These are phyloP conservation scores for Lycodopsis pacificus DNA, from an alignment of 2,797 vertebrate genomes.

Conservation along the genomic window DNA sequence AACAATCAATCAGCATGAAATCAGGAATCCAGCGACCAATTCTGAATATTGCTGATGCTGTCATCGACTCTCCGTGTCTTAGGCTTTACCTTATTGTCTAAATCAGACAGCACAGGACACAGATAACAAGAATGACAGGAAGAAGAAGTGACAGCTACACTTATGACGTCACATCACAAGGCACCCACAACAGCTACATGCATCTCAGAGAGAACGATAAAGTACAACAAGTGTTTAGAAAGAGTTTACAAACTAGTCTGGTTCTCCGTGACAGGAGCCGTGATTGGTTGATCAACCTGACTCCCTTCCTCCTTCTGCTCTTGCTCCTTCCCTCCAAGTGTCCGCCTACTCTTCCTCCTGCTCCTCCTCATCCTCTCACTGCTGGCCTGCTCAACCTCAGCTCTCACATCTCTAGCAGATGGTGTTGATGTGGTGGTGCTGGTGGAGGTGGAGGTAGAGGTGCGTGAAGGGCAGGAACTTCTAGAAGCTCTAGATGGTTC, in stretches of 20 bases:
- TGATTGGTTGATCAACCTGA: slow-evolving; percentile 96
- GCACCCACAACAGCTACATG: slow-evolving; percentile 98
- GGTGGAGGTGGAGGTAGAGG: slow-evolving; percentile 78
- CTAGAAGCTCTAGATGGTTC: slow-evolving; percentile 88
- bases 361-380: slow-evolving; percentile 94
- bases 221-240: slow-evolving; percentile 83
- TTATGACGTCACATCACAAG: slow-evolving; percentile 89
- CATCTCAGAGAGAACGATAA: slow-evolving; percentile 81
- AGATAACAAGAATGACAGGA: slow-evolving; percentile 93
- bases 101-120: slow-evolving; percentile 88
- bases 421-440: slow-evolving; percentile 89
- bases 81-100: slow-evolving; percentile 35
- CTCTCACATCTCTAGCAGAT: slow-evolving; percentile 97
- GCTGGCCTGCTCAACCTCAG: slow-evolving; percentile 98
- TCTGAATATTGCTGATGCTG: slow-evolving; percentile 2
- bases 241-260: slow-evolving; percentile 99
- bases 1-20: slow-evolving; percentile 3
- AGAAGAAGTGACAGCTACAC: slow-evolving; percentile 89
- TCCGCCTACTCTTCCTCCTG: slow-evolving; percentile 97
- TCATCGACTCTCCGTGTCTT: slow-evolving; percentile 12
- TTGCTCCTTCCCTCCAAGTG: slow-evolving; percentile 92
- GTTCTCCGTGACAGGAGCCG: slow-evolving; percentile 96
- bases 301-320: slow-evolving; percentile 96
- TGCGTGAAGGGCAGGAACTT: slow-evolving; percentile 82
- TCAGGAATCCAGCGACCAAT: background rate